Conservation (phyloP, 2,797 vertebrate genomes). For the Leuciscus waleckii region DNA sequence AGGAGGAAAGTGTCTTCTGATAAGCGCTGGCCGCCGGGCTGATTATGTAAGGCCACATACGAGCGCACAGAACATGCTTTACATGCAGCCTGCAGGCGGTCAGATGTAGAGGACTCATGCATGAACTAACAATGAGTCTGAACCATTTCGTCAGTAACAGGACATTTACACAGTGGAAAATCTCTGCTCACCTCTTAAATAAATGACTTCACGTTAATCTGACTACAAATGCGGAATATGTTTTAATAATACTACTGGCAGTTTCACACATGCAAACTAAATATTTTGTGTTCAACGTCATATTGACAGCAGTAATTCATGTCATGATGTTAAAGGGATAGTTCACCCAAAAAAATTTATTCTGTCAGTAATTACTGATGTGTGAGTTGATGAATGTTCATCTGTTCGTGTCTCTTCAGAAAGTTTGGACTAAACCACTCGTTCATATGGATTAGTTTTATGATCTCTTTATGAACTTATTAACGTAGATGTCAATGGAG, state of each 20-base stretch:
- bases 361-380: too few relatives aligned
- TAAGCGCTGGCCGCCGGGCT: not conserved
- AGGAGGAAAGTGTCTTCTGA: not conserved
- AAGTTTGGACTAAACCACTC: too few relatives aligned
- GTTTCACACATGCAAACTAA: not conserved
- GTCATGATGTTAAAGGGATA: too few relatives aligned
- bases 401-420: too few relatives aligned
- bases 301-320: too few relatives aligned
- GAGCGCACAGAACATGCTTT: slow-evolving; percentile 41
- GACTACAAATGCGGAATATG: not conserved
- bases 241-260: not conserved
- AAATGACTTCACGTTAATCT: not conserved
- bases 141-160: slow-evolving; percentile 17
- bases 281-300: too few relatives aligned
- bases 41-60: slow-evolving; percentile 49
- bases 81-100: slow-evolving; percentile 25
- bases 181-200: not conserved
- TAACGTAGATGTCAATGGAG: too few relatives aligned
- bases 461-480: too few relatives aligned
- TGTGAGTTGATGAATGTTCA: too few relatives aligned
- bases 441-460: too few relatives aligned
- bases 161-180: not conserved
- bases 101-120: slow-evolving; percentile 11
- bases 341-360: too few relatives aligned
- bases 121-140: slow-evolving; percentile 16